Percentiles rank a stretch among this genome's conserved stretches.
phyloP scores from a whole-genome alignment of 2,888 invertebrate genomes.

The Drosophila paranaensis region DNA sequence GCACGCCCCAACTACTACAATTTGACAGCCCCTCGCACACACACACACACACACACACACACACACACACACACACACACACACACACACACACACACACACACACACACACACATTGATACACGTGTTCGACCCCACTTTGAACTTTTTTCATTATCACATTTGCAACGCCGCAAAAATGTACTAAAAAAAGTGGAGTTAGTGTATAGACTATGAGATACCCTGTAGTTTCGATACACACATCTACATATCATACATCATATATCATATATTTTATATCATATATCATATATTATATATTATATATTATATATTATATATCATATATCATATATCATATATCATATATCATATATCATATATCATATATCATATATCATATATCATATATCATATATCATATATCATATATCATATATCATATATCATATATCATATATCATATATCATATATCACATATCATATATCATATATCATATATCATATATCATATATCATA shows the following conservation, averaged over 20 bases:
- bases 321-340: neutral
- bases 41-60: too few relatives aligned
- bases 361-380: neutral
- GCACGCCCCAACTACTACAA: conserved; percentile 31
- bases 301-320: too few relatives aligned
- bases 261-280: neutral
- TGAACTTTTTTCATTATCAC: conserved; percentile 38
- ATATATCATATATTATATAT: too few relatives aligned
- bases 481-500: neutral
- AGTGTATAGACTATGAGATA: neutral
- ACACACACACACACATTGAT: too few relatives aligned
- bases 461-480: neutral
- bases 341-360: too few relatives aligned
- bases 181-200: neutral
- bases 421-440: neutral
- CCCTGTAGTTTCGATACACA: neutral
- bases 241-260: too few relatives aligned
- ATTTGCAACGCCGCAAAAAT: conserved; percentile 24
- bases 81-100: neutral
- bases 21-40: neutral
- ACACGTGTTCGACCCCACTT: conserved; percentile 4
- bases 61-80: neutral
- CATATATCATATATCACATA: too few relatives aligned
- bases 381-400: too few relatives aligned
- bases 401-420: neutral